Evolutionary conservation across 2,113 vertebrate species (phyloP), one percentile per base, ranked within the genome.

Genomic region (Pomatorhinus ruficollis): DNA sequence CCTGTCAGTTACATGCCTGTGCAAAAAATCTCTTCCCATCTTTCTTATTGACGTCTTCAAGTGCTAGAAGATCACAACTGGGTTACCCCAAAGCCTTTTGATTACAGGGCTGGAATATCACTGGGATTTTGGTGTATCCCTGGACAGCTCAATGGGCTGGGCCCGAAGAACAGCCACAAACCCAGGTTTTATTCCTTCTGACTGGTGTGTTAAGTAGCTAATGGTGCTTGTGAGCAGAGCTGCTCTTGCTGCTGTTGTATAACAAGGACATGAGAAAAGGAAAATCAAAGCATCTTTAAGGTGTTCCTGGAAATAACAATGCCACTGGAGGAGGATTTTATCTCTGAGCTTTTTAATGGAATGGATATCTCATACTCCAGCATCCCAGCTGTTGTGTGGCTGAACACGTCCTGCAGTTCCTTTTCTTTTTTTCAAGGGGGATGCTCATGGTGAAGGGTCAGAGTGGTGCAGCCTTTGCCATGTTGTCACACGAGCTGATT

Each of bases 271-370:
- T 2, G 70, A 78, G 77, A 63, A 71, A 93, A 66, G 83, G 87
- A 85, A 90, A 96, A 89, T 76, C 74, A 93, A 84, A 96, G 40
- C 14, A 8, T 71, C 81, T 91, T 89, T 64, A 89, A 92, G 89
- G 65, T 78, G 75, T 76, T 88, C 45, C 65, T 95, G 95, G 54
- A 95, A 94, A 92, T 64, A 83, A 83, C 86, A 94, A 50, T 84
- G 84, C 49, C 0, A 1, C 33, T 31, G 7, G 93, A 82, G 57
- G 69, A 95, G 83, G 72, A 65, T 89, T 91, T 94, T 83, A 53
- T 83, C 77, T 92, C 10, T 9, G 39, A 63, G 77, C 42, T 89
- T 83, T 78, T 93, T 70, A 90, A 81, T 75, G 76, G 79, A 53
- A 12, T 56, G 50, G 75, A 35, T 85, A 13, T 33, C 65, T 93